Percentiles rank a stretch among this genome's conserved stretches.
Conservation (phyloP, 2,888 invertebrate genomes). For the Bruchidius siliquastri region DNA sequence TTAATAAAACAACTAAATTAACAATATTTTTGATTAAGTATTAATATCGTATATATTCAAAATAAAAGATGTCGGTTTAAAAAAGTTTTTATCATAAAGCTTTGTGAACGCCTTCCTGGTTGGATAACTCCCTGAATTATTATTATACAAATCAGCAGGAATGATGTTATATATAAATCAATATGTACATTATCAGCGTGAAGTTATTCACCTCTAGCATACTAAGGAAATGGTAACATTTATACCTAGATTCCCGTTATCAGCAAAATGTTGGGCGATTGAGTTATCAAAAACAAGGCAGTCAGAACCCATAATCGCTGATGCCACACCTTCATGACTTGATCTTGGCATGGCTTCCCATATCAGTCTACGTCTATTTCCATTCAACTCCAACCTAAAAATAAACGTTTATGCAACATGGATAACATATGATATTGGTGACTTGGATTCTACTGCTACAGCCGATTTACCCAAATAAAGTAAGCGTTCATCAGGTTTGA, state of each 20-base stretch:
- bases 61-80: neutral
- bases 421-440: neutral
- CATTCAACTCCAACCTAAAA: conserved; percentile 87
- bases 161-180: neutral
- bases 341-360: conserved; percentile 99
- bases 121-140: neutral
- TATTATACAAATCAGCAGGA: neutral
- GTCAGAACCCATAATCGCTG: conserved; percentile 96
- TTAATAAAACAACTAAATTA: neutral
- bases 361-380: conserved; percentile 87
- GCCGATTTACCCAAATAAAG: too few species aligned
- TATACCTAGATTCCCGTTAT: conserved; percentile 98
- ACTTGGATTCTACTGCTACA: too few species aligned
- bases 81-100: neutral
- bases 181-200: neutral
- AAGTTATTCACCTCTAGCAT: conserved; percentile 42
- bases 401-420: neutral
- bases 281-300: conserved; percentile 98
- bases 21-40: neutral
- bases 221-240: conserved; percentile 98
- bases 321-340: conserved; percentile 97
- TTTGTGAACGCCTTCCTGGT: neutral
- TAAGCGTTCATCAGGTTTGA: too few species aligned
- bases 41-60: neutral
- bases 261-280: conserved; percentile 96